A percentile compares a stretch with the other conserved stretches of the same genome.
These are phyloP conservation scores for Columba janthina DNA, from an alignment of 2,113 vertebrate genomes.

Conservation along the genomic window DNA sequence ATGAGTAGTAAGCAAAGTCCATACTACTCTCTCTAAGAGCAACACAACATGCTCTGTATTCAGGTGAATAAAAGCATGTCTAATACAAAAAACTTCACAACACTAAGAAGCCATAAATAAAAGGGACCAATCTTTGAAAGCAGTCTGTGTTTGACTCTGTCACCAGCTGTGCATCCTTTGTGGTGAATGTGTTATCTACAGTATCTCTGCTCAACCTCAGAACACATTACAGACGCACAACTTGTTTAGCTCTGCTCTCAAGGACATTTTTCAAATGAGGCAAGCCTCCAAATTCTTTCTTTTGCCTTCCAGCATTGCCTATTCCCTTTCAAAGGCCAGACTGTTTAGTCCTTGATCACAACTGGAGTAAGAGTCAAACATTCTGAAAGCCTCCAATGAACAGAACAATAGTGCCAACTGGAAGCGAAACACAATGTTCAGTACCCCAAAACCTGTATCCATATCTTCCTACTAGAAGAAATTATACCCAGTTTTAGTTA, in stretches of 20 bases:
- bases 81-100: neutral
- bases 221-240: conserved; percentile 15
- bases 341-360: neutral
- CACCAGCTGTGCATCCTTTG: conserved; percentile 11
- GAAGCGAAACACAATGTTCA: neutral
- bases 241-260: conserved; percentile 6
- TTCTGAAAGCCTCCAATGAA: neutral
- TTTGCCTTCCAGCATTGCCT: neutral
- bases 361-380: neutral
- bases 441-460: neutral
- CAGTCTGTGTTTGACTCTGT: neutral
- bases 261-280: neutral
- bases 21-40: neutral
- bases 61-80: neutral
- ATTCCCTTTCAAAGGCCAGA: neutral
- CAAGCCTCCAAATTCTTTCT: conserved; percentile 9
- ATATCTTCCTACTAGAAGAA: neutral
- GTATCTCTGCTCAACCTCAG: neutral
- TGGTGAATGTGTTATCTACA: conserved; percentile 11
- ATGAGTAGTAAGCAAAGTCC: neutral
- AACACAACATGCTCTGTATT: neutral
- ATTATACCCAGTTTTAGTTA: neutral
- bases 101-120: neutral
- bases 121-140: conserved; percentile 9
- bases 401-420: neutral